Base-by-base conservation (phyloP, 2,888 invertebrate genomes). In the Arge pagana region DNA sequence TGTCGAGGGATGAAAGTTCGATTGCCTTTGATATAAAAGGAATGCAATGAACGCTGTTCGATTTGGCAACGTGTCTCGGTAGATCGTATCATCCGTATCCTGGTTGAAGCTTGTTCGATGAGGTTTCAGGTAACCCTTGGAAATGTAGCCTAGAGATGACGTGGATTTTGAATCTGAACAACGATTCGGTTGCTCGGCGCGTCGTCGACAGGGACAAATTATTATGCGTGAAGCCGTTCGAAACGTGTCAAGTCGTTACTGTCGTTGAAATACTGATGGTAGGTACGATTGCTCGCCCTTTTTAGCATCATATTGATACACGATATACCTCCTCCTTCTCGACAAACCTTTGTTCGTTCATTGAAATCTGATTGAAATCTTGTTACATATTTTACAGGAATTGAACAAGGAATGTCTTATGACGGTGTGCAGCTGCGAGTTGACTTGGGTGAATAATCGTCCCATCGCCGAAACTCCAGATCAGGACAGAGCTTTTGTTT, bases 181-280 rank as follows among this genome's bases (percentile, higher is more conserved):
- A 79, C 53, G 80, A 77, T 52, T 79, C 82, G 1, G 77, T 80
- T 1, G 74, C 78, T 0, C 65, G 68, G 8, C 78, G 80, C 40
- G 80, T 86, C 11, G 75, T 74, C 11, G 88, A 88, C 71, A 80
- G 83, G 57, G 77, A 82, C 39, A 77, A 81, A 40, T 72, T 87
- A 30, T 79, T 79, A 11, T 88, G 88, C 65, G 80, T 81, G 30
- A 77, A 78, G 50, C 80, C 84, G 1, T 84, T 84, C 63, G 77
- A 81, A 45, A 84, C 82, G 42, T 86, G 87, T 66, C 85, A 86
- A 0, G 70, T 88, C 19, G 73, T 85, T 52, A 80, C 80, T 53
- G 84, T 88, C 24, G 83, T 88, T 74, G 79, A 83, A 66, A 83
- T 87, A 57, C 80, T 85, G 49, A 79, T 81, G 76, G 88, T 87